Conservation (phyloP, 2,888 invertebrate species). For the Adelphocoris suturalis region DNA sequence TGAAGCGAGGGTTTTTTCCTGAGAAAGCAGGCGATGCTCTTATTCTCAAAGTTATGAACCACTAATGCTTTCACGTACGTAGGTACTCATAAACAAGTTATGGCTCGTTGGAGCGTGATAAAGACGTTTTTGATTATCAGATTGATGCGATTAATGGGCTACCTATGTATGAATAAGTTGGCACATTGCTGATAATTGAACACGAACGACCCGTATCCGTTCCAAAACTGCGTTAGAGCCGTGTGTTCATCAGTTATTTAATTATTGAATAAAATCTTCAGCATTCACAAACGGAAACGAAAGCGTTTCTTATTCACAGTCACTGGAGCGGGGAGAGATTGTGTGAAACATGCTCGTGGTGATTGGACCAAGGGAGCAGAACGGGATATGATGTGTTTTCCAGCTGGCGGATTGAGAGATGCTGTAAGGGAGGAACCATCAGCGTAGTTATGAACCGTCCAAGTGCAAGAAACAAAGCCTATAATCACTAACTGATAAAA, state of each 20-base stretch:
- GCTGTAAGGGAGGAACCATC: background rate
- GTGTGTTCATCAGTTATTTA: background rate
- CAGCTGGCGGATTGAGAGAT: slow-evolving; percentile 12
- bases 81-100: background rate
- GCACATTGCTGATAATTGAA: slow-evolving; percentile 5
- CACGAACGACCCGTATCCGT: background rate
- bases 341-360: slow-evolving; percentile 30
- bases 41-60: background rate
- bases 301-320: background rate
- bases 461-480: background rate
- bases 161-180: background rate
- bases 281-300: background rate
- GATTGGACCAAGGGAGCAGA: background rate
- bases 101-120: background rate
- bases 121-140: background rate
- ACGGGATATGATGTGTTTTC: background rate
- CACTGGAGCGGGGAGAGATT: slow-evolving; percentile 8
- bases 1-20: background rate
- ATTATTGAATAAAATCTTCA: background rate
- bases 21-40: background rate
- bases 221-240: background rate
- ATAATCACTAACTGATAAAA: slow-evolving; percentile 8
- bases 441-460: background rate
- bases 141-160: background rate
- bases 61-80: background rate